Evolutionary conservation across 2,113 vertebrate genomes (phyloP), one percentile per base, ranked within the genome.

Genomic region (Cepphus grylle): DNA sequence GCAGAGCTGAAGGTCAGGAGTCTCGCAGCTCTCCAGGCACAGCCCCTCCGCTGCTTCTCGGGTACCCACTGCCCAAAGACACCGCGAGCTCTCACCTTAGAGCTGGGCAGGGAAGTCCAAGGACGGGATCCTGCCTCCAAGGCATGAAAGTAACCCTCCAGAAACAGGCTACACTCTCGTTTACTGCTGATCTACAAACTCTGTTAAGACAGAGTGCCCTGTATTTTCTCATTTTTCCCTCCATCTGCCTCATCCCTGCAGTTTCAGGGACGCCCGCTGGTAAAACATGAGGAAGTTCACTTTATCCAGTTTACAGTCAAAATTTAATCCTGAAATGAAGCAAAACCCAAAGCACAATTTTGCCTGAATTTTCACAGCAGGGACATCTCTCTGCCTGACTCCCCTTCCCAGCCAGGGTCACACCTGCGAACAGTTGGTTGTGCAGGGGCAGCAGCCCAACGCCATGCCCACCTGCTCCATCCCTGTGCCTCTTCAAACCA

Each of bases 21-120:
- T 8, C 66, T 62, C 12, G 1, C 45, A 86, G 49, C 30, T 87
- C 71, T 43, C 86, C 89, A 91, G 36, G 23, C 81, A 55, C 29
- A 80, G 50, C n/a, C 45, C 49, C n/a, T 30, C 2, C 0, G 0
- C 21, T 15, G 25, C 22, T 49, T n/a, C 73, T 78, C 4, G 0
- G 6, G 32, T 36, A 55, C 13, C 13, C 43, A 5, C 19, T 4
- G 38, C 11, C 49, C 42, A 25, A 47, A 81, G 42, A 26, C 34
- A 15, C 7, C 1, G 7, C 4, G 8, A 76, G 15, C 8, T 29
- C 45, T 62, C 65, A 74, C 40, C n/a, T 87, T 25, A 26, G 23
- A 81, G 59, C 56, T 45, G 23, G 42, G 30, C 65, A 71, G 69
- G 13, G 25, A 42, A 58, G 27, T 5, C 27, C 78, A 59, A 22